Evolutionary conservation across 1,140 invertebrate genomes (phyloP), one percentile per base, ranked within the genome.

Genomic region (Eupeodes corollae): DNA sequence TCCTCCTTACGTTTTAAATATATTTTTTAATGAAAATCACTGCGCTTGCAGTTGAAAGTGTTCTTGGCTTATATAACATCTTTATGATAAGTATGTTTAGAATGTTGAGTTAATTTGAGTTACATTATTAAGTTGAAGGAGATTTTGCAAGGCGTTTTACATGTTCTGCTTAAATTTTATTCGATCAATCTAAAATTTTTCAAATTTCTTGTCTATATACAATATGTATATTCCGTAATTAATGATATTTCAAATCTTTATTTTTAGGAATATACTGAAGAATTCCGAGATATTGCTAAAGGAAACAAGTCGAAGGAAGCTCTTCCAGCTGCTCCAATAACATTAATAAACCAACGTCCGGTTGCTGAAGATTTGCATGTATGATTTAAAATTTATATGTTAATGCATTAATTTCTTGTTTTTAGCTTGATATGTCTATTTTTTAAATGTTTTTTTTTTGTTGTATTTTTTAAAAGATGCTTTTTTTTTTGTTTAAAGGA

Each of bases 331-430:
- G 88, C 88, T 50, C 86, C 85, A 66, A 96, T 98, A 71, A 96
- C 89, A 47, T 82, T 98, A 57, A 92, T 98, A 72, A 92, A 94
- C 78, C 92, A 96, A 70, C 83, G 91, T 59, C 85, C 87, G 50
- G 91, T 96, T 62, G 83, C 84, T 72, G 90, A 94, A 74, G 91
- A 95, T 75, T 77, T 91, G 79, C 88, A 91, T 84, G 87, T 90
- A 86, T 74, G 67, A 62, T 60, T 65, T 66, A 70, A 70, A 65
- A 54, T 54, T 58, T 55, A 50, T 51, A 49, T 56, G 53, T 53
- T 50, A 49, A 53, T 32, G 18, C 16, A 15, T 32, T 16, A 5
- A 42, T 5, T 42, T 37, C 10, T 14, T 16, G 40, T 16, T 42
- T 41, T 16, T 9, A 13, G 15, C 12, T 41, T 41, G 39, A 5